Percentiles rank a stretch among this genome's conserved stretches.
phyloP scores from a whole-genome alignment of 1,140 invertebrate species.

The Drosophila gunungcola region DNA sequence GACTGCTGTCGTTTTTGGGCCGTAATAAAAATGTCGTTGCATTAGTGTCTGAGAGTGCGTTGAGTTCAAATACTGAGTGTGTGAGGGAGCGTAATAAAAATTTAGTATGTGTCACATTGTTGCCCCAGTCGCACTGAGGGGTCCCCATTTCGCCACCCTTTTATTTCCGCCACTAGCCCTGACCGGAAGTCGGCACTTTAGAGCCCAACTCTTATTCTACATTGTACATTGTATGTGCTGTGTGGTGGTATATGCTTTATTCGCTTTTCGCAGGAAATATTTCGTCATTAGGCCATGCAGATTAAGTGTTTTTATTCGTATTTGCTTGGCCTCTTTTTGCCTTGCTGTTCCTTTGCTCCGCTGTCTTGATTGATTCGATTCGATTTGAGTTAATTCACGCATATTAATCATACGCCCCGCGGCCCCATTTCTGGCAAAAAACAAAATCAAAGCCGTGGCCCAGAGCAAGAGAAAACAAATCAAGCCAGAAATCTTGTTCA shows the following conservation, averaged over 20 bases:
- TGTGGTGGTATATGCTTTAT: not conserved
- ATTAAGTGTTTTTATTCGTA: slow-evolving; percentile 50
- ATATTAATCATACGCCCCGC: slow-evolving; percentile 78
- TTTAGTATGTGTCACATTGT: slow-evolving; percentile 82
- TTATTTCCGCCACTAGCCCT: slow-evolving; percentile 49
- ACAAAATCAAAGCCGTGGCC: slow-evolving; percentile 44
- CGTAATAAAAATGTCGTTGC: slow-evolving; percentile 81
- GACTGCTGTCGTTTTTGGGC: slow-evolving; percentile 57
- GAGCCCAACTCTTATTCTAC: slow-evolving; percentile 47
- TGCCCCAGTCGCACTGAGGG: slow-evolving; percentile 16
- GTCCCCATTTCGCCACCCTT: slow-evolving; percentile 13
- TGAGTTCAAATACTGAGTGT: slow-evolving; percentile 16
- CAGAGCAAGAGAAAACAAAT: slow-evolving; percentile 4
- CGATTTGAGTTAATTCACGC: slow-evolving; percentile 82
- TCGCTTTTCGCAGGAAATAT: slow-evolving; percentile 33
- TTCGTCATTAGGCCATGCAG: slow-evolving; percentile 67
- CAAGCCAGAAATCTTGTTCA: slow-evolving; percentile 27
- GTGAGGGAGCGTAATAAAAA: slow-evolving; percentile 66
- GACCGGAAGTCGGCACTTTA: slow-evolving; percentile 76
- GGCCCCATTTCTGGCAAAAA: slow-evolving; percentile 22
- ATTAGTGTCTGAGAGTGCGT: slow-evolving; percentile 61
- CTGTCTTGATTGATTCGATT: slow-evolving; percentile 76
- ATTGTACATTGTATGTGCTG: slow-evolving; percentile 14
- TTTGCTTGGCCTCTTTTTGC: slow-evolving; percentile 25
- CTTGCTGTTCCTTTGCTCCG: not conserved